Conservation (phyloP, 2,113 vertebrate genomes). For the Conger conger region DNA sequence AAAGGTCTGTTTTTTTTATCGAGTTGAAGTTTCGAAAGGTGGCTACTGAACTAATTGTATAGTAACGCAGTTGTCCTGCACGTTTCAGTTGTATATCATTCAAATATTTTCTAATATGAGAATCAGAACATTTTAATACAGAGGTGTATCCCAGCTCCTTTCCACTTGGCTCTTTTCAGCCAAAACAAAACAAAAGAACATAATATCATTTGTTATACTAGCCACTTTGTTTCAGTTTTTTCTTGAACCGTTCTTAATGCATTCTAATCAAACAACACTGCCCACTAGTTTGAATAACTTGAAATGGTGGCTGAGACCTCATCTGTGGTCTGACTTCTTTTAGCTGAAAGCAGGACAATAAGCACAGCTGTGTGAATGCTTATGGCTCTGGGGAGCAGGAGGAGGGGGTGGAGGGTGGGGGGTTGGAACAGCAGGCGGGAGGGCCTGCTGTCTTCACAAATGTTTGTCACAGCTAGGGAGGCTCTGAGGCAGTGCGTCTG, state of each 20-base stretch:
- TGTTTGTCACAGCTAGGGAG: slow-evolving; percentile 50
- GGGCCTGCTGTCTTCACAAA: slow-evolving; percentile 63
- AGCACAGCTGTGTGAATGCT: slow-evolving; percentile 49
- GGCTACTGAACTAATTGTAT: no score
- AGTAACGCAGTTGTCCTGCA: no score
- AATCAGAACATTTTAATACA: no score
- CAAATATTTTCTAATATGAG: no score
- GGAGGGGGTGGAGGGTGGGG: slow-evolving; percentile 35
- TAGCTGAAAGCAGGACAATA: slow-evolving; percentile 56
- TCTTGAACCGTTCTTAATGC: not conserved
- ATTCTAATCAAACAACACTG: not conserved
- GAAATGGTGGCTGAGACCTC: slow-evolving; percentile 9
- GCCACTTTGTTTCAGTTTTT: no score
- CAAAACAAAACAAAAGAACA: no score
- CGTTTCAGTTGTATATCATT: not conserved
- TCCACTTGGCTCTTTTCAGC: no score
- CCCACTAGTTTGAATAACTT: slow-evolving; percentile 15
- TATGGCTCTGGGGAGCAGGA: slow-evolving; percentile 29
- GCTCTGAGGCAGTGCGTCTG: slow-evolving; percentile 31
- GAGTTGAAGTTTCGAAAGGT: no score
- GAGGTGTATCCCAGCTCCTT: no score
- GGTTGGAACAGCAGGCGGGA: slow-evolving; percentile 40
- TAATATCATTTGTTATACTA: no score
- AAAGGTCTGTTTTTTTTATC: no score
- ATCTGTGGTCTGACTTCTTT: slow-evolving; percentile 31